A percentile compares a stretch with the other conserved stretches of the same genome.
These are phyloP conservation scores for Anguilla anguilla DNA, from an alignment of 2,797 vertebrate genomes.

Conservation along the genomic window DNA sequence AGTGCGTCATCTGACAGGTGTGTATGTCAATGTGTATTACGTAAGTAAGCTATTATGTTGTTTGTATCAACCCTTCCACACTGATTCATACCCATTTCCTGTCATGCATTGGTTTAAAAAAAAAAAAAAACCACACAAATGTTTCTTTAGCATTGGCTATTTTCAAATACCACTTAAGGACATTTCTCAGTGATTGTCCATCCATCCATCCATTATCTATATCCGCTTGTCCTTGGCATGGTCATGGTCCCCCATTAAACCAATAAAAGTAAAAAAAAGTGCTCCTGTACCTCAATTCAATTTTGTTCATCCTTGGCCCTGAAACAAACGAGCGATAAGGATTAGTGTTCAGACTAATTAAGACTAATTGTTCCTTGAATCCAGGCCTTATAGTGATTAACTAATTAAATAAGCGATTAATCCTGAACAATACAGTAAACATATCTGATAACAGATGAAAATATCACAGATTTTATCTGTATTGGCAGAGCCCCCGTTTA, in stretches of 20 bases:
- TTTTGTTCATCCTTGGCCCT: not conserved
- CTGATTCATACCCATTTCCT: not conserved
- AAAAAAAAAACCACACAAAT: not conserved
- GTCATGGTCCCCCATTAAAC: not conserved
- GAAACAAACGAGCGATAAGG: conserved; percentile 3
- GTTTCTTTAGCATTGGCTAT: not conserved
- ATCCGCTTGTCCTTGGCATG: too few species aligned
- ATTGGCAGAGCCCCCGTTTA: not conserved
- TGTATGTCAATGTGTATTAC: not conserved
- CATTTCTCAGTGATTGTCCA: not conserved
- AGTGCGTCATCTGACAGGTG: not conserved
- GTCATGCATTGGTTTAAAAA: not conserved
- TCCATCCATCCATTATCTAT: too few species aligned
- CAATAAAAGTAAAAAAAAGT: not conserved
- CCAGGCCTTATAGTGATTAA: not conserved
- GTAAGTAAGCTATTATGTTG: not conserved
- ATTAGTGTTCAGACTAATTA: not conserved
- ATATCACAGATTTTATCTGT: conserved; percentile 9
- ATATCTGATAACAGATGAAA: not conserved
- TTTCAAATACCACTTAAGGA: not conserved
- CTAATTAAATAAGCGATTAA: not conserved
- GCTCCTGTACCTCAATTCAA: not conserved
- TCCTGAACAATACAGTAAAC: conserved; percentile 2
- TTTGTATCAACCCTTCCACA: not conserved
- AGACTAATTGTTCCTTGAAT: not conserved